These are phyloP conservation scores for Hestina assimilis DNA, from an alignment of 1,140 invertebrate species.

Conservation along the genomic window DNA sequence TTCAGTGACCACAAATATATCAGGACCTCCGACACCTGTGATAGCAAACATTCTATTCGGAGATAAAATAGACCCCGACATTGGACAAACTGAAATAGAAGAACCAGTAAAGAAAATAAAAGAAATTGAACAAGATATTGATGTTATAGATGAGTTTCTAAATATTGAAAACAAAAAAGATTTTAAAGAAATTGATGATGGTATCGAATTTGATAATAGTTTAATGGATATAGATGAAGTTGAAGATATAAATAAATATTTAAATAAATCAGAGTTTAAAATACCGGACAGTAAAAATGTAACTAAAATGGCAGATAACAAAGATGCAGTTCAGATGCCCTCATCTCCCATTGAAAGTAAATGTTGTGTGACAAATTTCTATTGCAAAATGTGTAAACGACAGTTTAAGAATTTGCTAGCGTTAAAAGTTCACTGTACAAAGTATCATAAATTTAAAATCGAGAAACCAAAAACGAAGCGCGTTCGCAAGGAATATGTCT, in stretches of 20 bases:
- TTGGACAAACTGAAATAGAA: background rate
- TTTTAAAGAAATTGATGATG: constrained; percentile 7
- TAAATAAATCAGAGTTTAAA: constrained; percentile 1
- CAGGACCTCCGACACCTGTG: constrained; percentile 46
- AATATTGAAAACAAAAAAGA: constrained; percentile 12
- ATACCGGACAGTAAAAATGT: too few species aligned
- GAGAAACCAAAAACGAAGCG: constrained; percentile 28
- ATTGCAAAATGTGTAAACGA: constrained; percentile 71
- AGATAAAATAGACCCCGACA: constrained; percentile 35
- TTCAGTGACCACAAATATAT: constrained; percentile 36
- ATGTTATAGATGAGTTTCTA: constrained; percentile 47
- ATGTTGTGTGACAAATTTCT: constrained; percentile 48
- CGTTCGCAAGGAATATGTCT: constrained; percentile 42
- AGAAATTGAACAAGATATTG: constrained; percentile 31
- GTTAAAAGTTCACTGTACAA: constrained; percentile 69
- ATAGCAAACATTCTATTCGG: constrained; percentile 62
- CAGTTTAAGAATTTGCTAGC: constrained; percentile 66
- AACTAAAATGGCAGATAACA: constrained; percentile 10
- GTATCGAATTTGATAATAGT: constrained; percentile 6
- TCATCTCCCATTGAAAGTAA: constrained; percentile 44
- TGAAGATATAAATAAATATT: constrained; percentile 1
- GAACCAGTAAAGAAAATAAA: constrained; percentile 10
- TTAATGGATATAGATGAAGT: constrained; percentile 14
- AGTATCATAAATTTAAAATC: constrained; percentile 68
- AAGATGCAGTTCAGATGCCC: constrained; percentile 13